Base-by-base conservation (phyloP, 1,140 invertebrate genomes). In the Drosophila kurseongensis region DNA sequence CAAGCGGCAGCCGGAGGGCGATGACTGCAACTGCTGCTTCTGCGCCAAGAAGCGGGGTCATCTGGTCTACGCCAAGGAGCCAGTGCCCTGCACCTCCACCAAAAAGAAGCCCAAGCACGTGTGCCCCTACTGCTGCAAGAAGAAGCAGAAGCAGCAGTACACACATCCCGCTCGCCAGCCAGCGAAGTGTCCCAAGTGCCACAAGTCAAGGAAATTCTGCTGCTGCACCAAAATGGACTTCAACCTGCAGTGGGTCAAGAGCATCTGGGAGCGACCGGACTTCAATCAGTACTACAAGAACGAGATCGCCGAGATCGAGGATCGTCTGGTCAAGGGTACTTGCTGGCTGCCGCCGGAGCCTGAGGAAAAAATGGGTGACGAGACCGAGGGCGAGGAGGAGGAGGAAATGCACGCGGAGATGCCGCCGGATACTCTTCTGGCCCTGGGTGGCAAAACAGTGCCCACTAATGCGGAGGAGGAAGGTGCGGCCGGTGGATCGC, bases 21-120 rank as follows among this genome's bases (percentile, higher is more conserved):
- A 91, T 9, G 86, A 91, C 23, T 91, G 90, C 36, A 91, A 91
- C 51, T 91, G 90, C 42, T 91, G 90, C 10, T 91, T 91, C 75
- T 91, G 90, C 27, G 84, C 90, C 50, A 91, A 91, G 76, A 91
- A 90, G 44, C 83, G 90, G 0, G 90, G 90, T 1, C 90, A 91
- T 44, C 27, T 91, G 7, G 77, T 91, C n/a, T 91, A 91, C 42
- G 86, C 82, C 57, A 91, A 91, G 69, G 80, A 83, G 32, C 82
- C 90, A 35, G 66, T 73, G 16, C 90, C 90, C 4, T 85, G 78
- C 45, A 68, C 69, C 1, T 75, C 81, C 23, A 66, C 47, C 12
- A 82, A 89, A 12, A 80, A 75, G 54, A 86, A 81, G 68, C 56
- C 78, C 5, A 72, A 78, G 35, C 90, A 91, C 35, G 76, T 85